phyloP scores from a whole-genome alignment of 1,140 invertebrate species.

The Bombus sibiricus region DNA sequence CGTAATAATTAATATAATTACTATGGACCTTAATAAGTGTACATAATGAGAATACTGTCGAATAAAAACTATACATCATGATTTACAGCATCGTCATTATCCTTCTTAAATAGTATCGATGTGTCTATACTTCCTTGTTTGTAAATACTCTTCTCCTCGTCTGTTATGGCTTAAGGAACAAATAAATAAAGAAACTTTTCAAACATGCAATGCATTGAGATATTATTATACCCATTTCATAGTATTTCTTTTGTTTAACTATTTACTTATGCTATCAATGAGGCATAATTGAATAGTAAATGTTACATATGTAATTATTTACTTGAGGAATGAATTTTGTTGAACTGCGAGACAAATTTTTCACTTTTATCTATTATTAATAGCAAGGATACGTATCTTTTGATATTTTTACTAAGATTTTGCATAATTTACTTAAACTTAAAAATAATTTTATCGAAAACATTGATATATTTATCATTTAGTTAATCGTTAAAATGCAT shows the following conservation, averaged over 20 bases:
- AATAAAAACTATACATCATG: conserved; percentile 80
- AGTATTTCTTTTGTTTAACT: neutral
- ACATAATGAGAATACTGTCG: conserved; percentile 80
- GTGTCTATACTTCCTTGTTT: neutral
- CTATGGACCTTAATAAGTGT: conserved; percentile 75
- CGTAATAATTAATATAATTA: conserved; percentile 79
- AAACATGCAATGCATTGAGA: no score
- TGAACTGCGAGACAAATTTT: neutral
- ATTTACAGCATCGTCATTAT: conserved; percentile 18
- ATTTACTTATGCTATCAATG: neutral
- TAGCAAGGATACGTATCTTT: no score
- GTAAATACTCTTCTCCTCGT: neutral
- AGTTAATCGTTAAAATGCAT: neutral
- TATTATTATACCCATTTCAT: neutral
- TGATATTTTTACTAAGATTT: no score
- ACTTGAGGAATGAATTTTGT: no score
- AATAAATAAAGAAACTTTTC: neutral
- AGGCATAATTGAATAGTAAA: neutral
- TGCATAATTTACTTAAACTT: neutral
- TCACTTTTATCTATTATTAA: neutral
- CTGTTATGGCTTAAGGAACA: neutral
- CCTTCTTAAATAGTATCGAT: neutral
- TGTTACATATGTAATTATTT: neutral
- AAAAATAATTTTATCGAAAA: neutral
- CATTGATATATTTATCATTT: neutral